Conservation (phyloP, 1,140 invertebrate genomes). For the Zelostemma sp. region DNA sequence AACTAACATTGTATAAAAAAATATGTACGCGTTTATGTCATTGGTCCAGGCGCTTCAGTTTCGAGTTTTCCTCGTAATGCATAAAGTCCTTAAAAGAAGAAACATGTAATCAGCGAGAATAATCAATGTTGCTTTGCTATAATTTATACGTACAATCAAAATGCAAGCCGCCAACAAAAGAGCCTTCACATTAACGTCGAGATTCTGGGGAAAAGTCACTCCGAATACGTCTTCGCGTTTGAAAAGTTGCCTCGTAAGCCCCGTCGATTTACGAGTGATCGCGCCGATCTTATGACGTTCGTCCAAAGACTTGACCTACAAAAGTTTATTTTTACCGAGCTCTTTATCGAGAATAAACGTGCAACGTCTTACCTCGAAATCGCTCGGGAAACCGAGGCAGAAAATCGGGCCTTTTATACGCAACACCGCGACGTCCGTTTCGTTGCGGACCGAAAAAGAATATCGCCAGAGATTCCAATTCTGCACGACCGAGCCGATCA, state of each 20-base stretch:
- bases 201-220: conserved; percentile 82
- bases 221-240: conserved; percentile 85
- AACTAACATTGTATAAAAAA: too few species aligned
- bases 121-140: neutral
- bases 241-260: conserved; percentile 78
- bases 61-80: conserved; percentile 11
- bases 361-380: conserved; percentile 74
- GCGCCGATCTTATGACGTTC: conserved; percentile 77
- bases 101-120: too few species aligned
- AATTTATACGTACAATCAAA: conserved; percentile 75
- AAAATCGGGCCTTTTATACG: conserved; percentile 88
- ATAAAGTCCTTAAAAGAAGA: neutral
- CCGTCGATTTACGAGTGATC: conserved; percentile 85
- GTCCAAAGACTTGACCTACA: conserved; percentile 76
- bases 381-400: conserved; percentile 81
- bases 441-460: conserved; percentile 84
- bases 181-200: conserved; percentile 87
- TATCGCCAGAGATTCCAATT: conserved; percentile 87
- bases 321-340: too few species aligned
- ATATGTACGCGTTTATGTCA: too few species aligned
- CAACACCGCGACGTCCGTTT: conserved; percentile 81
- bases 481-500: conserved; percentile 85
- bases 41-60: neutral
- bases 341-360: too few species aligned
- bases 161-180: conserved; percentile 81